Evolutionary conservation across 2,888 invertebrate genomes (phyloP).

Genomic region (Metallyticus violacea): DNA sequence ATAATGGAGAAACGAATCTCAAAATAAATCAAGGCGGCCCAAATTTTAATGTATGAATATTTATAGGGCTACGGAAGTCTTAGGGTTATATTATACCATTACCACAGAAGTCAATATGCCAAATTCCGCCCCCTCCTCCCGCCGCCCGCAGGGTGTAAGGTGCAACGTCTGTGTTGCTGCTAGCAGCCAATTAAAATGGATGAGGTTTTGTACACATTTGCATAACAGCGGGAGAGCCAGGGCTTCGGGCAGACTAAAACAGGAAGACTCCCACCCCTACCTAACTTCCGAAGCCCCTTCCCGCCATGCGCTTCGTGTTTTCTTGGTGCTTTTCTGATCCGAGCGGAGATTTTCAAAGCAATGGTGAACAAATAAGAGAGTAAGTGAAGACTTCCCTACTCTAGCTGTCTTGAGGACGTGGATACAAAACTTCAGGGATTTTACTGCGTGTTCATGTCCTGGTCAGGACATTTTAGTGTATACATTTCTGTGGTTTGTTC

Average conservation of each 20-base stretch:
- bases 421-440: too few relatives aligned
- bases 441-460: too few relatives aligned
- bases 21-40: conserved; percentile 1
- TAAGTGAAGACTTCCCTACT: too few relatives aligned
- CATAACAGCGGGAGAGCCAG: conserved; percentile 10
- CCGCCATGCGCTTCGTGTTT: neutral
- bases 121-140: conserved; percentile 10
- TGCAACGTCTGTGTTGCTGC: conserved; percentile 10
- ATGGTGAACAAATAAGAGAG: neutral
- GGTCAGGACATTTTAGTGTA: too few relatives aligned
- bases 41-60: conserved; percentile 17
- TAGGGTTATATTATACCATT: neutral
- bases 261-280: neutral
- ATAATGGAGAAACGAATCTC: conserved; percentile 8
- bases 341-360: neutral
- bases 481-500: too few relatives aligned
- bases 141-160: neutral
- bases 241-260: neutral
- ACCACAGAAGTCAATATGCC: conserved; percentile 27
- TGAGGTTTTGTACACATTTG: conserved; percentile 25
- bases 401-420: too few relatives aligned
- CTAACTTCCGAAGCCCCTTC: neutral
- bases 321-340: neutral
- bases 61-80: conserved; percentile 7
- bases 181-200: conserved; percentile 31